Evolutionary conservation across 1,140 invertebrate species (phyloP), one percentile per base, ranked within the genome.

Genomic region (Microplitis mediator): DNA sequence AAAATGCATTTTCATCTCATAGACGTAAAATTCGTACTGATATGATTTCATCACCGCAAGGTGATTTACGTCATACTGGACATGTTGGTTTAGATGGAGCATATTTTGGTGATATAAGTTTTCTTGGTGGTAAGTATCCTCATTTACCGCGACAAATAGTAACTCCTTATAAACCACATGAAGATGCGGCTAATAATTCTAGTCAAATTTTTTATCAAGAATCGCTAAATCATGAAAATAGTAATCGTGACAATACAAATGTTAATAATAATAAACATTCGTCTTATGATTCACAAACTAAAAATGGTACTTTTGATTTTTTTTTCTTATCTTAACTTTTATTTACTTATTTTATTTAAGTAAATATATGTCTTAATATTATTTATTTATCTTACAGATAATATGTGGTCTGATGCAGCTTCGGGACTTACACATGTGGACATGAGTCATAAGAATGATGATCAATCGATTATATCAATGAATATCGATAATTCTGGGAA

Each of bases 11-110:
- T 77, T 89, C 91, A 0, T 91, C 90, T 2, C 88, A 90, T 69
- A 85, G 91, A 72, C 88, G 93, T 56, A 92, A 93, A 76, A 89
- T 97, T 68, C 89, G 93, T 63, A 92, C 93, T 0, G 96, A 97
- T 80, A 97, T 99, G 97, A 99, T 99, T 76, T 98, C 97, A 9
- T 92, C 93, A 36, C 98, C 98, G 0, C 96, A 99, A 84, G 97
- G 96, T 45, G 97, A 99, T 86, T 91, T 99, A 0, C 96, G 98
- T 81, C 98, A 99, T 82, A 99, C 97, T 0, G 95, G 86, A 1
- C 98, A 99, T 84, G 95, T 99, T 4, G 98, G 98, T 2, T 89
- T 98, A 11, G 98, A 99, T 85, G 98, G 98, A 4, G 95, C 95
- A 68, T 96, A 96, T 81, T 99, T 99, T 84, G 97, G 98, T 0